These are phyloP conservation scores for Palythoa grandis DNA, from an alignment of 92 coral and sea anemone species.

Conservation along the genomic window DNA sequence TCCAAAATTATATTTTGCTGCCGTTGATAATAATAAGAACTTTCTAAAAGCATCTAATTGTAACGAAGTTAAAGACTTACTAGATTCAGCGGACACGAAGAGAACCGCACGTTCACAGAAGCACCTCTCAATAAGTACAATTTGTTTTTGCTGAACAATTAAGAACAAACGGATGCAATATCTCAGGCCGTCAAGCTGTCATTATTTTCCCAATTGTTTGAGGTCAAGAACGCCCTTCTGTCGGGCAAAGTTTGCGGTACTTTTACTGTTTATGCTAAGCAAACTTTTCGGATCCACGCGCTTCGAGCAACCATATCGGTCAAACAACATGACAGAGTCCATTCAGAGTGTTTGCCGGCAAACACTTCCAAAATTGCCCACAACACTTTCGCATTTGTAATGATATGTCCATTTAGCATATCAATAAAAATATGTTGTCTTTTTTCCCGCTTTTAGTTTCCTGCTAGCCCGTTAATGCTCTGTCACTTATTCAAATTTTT, in stretches of 20 bases:
- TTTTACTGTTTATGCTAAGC: slow-evolving; percentile 4
- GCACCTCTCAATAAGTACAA: slow-evolving; percentile 7
- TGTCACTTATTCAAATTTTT: slow-evolving; percentile 11
- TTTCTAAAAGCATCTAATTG: neutral
- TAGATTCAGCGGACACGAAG: neutral
- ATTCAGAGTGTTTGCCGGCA: neutral
- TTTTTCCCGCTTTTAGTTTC: neutral
- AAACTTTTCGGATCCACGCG: neutral
- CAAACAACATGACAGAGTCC: neutral
- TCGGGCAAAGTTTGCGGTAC: neutral
- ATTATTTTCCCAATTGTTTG: slow-evolving; percentile 14
- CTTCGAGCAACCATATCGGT: neutral
- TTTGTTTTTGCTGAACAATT: neutral
- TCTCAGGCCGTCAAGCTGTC: slow-evolving; percentile 20
- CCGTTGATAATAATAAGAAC: neutral
- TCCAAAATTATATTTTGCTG: neutral
- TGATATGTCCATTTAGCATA: slow-evolving; percentile 8
- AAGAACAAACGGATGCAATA: slow-evolving; percentile 27
- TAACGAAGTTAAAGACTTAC: slow-evolving; percentile 1
- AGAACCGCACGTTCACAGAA: neutral
- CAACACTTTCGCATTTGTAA: neutral
- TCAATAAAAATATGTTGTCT: slow-evolving; percentile 13
- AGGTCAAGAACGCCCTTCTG: slow-evolving; percentile 19
- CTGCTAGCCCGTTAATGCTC: neutral
- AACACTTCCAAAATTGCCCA: neutral